Evolutionary conservation across 2,113 vertebrate genomes (phyloP).

Genomic region (Odobenus rosmarus): DNA sequence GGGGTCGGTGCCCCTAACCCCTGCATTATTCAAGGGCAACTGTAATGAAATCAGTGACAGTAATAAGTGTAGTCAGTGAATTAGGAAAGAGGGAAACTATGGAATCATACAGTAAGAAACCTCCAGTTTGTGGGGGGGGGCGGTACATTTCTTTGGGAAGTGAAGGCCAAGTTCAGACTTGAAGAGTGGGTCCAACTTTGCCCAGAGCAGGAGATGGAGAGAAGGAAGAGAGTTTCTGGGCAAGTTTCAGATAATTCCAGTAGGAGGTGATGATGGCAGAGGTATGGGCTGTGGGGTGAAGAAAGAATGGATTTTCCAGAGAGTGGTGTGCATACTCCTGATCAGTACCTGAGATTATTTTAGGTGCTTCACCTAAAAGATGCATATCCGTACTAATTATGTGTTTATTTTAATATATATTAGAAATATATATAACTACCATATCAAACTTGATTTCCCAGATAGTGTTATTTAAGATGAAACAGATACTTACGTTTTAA

Average conservation of each 20-base stretch:
- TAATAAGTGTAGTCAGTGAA: neutral
- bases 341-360: neutral
- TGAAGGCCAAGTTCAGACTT: neutral
- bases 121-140: too few species aligned
- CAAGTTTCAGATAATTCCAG: neutral
- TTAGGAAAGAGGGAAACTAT: neutral
- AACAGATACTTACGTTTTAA: neutral
- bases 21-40: neutral
- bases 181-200: neutral
- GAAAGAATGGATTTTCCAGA: neutral
- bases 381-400: neutral
- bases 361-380: neutral
- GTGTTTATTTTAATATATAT: neutral
- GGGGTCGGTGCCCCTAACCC: neutral
- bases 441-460: neutral
- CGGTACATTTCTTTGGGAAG: neutral
- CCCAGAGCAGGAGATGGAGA: neutral
- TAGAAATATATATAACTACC: neutral
- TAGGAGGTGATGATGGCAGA: neutral
- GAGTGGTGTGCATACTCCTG: too few species aligned
- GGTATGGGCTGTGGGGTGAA: neutral
- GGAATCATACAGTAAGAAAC: neutral
- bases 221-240: neutral
- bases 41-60: neutral
- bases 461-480: neutral